Evolutionary conservation across 2,113 vertebrate genomes (phyloP).

Genomic region (Xenus cinereus): DNA sequence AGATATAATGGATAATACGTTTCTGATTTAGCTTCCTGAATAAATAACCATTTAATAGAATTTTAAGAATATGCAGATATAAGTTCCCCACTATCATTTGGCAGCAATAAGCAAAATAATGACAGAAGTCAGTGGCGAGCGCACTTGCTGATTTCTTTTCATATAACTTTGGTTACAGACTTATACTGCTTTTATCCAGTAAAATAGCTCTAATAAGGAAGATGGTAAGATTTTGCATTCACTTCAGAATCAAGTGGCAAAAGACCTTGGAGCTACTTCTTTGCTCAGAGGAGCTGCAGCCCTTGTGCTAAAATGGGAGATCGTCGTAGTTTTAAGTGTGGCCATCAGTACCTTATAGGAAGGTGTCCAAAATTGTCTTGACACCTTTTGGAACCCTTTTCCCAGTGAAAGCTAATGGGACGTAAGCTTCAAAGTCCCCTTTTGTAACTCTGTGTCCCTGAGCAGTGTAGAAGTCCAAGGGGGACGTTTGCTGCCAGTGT

Average conservation of each 20-base stretch:
- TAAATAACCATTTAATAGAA: constrained; percentile 19
- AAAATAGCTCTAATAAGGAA: neutral
- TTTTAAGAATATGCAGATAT: neutral
- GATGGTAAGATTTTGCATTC: neutral
- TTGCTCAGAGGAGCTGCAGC: neutral
- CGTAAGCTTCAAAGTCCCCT: neutral
- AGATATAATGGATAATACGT: neutral
- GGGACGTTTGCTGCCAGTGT: rapidly evolving
- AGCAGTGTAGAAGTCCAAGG: neutral
- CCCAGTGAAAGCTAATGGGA: neutral
- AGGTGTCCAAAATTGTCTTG: neutral
- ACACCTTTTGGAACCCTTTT: neutral
- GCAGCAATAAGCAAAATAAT: neutral
- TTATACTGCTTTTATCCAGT: neutral
- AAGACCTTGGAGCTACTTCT: neutral
- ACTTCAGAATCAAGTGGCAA: neutral
- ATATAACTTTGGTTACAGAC: neutral
- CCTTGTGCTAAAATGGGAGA: neutral
- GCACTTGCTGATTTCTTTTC: neutral
- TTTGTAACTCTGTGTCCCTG: neutral
- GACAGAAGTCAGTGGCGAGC: neutral
- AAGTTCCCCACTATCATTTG: neutral
- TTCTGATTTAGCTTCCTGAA: neutral
- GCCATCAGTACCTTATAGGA: neutral
- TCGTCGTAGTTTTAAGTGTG: rapidly evolving